Evolutionary conservation across 2,797 vertebrate genomes (phyloP), one percentile per base, ranked within the genome.

Genomic region (Amblyopsis hoosieri): DNA sequence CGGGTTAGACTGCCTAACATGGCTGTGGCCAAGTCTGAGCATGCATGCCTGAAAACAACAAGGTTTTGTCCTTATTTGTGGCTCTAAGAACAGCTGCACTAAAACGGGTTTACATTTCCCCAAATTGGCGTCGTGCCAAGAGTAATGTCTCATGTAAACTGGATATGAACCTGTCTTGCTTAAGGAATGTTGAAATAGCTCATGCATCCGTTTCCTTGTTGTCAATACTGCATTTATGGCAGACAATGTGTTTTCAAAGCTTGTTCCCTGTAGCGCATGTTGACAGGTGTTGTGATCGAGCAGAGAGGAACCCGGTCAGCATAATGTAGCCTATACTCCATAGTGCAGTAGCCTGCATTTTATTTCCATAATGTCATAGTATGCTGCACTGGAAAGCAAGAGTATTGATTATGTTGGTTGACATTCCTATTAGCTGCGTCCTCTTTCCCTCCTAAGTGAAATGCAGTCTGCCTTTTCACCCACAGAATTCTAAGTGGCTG

Each of bases 401-500:
- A 4, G 1, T 82, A 87, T 89, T 69, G 83, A 89, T 82, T 67
- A 54, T 65, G 37, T 59, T 15, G 49, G 48, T 71, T 71, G 72
- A 78, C 54, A 49, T 79, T 68, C 23, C 54, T 45, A 49, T 55
- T 42, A 42, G 69, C 71, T 62, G 54, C 58, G 42, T 45, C 42
- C 53, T 45, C 62, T 71, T 12, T 0, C 64, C 54, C 45, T 58
- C 42, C 45, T 54, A 57, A 73, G 77, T 77, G 82, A 81, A 82
- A 80, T 64, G 65, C 60, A 69, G 68, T 56, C 81, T 65, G 60
- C 63, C 52, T 65, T 37, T 46, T 46, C 6, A 37, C 75, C 42
- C 69, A 47, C 66, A 72, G 79, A 71, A 71, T 74, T 67, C 47
- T 54, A 71, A 83, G 73, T 81, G 82, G 67, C 54, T 0, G 4